A percentile compares a stretch with the other conserved stretches of the same genome.
phyloP scores from a whole-genome alignment of 2,888 invertebrate species.

The Stegophylla sp. region DNA sequence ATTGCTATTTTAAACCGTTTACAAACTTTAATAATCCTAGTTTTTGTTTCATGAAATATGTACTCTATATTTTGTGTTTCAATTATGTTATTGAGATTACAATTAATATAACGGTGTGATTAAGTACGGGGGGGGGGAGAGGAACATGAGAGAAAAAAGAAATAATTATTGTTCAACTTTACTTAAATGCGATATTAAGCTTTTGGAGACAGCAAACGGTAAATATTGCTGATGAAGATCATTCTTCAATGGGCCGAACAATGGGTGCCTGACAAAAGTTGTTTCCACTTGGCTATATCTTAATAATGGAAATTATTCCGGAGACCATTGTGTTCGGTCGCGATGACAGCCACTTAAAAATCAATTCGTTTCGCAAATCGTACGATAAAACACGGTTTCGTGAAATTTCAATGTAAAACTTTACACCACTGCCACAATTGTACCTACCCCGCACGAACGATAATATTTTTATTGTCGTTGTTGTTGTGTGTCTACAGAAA shows the following conservation, averaged over 20 bases:
- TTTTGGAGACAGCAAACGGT: not conserved
- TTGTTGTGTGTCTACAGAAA: too few relatives aligned
- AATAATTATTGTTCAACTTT: conserved; percentile 17
- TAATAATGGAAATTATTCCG: conserved; percentile 9
- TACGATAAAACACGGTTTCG: not conserved
- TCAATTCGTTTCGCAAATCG: not conserved
- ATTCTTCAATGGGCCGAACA: not conserved
- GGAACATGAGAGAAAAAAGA: not conserved
- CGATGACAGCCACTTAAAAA: conserved; percentile 26
- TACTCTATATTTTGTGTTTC: conserved; percentile 35
- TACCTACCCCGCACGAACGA: not conserved
- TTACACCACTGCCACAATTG: too few relatives aligned
- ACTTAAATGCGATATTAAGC: conserved; percentile 4
- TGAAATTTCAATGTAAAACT: not conserved
- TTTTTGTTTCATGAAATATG: conserved; percentile 18
- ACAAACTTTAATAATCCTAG: not conserved
- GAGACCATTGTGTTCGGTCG: conserved; percentile 2
- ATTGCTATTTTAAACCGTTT: conserved; percentile 29
- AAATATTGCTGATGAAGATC: conserved; percentile 28
- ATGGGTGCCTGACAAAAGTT: conserved; percentile 21
- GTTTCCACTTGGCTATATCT: not conserved
- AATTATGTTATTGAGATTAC: conserved; percentile 32
- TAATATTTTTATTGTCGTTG: not conserved
- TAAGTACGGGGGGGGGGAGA: not conserved
- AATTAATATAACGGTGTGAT: conserved; percentile 11